Evolutionary conservation across 2,888 invertebrate species (phyloP).

Genomic region (Cephus pygmeus): DNA sequence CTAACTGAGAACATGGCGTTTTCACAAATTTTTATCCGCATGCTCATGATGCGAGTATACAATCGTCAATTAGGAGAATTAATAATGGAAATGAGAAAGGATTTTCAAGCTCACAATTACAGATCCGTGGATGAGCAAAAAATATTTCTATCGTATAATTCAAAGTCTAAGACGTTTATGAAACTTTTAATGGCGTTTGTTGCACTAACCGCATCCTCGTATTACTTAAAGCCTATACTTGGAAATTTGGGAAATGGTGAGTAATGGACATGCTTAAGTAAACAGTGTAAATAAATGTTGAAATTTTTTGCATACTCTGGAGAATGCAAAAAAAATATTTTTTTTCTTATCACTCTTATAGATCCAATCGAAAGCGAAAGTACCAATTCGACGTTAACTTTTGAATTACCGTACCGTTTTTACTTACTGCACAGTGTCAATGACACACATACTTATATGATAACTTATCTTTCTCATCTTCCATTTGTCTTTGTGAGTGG

Average conservation of each 20-base stretch:
- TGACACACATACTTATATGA: constrained; percentile 38
- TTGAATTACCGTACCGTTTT: constrained; percentile 50
- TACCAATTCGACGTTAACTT: constrained; percentile 19
- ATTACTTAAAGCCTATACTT: constrained; percentile 48
- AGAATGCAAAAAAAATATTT: neutral
- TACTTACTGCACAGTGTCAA: constrained; percentile 46
- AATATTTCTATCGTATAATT: constrained; percentile 40
- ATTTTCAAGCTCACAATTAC: constrained; percentile 41
- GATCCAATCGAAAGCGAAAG: constrained; percentile 14
- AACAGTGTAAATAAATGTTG: neutral
- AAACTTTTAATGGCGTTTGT: constrained; percentile 44
- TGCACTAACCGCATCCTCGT: constrained; percentile 45
- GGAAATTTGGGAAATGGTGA: constrained; percentile 13
- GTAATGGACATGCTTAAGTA: neutral
- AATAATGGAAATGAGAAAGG: constrained; percentile 39
- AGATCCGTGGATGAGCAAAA: constrained; percentile 35
- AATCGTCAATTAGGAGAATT: constrained; percentile 40
- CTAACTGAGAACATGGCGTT: constrained; percentile 51
- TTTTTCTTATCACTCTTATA: neutral
- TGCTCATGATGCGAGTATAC: constrained; percentile 45
- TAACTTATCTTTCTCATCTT: constrained; percentile 43
- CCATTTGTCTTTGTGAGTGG: constrained; percentile 49
- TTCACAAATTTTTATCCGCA: constrained; percentile 45
- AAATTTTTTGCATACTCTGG: neutral
- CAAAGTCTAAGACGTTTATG: constrained; percentile 43